Percentiles rank a stretch among this genome's conserved stretches.
These are phyloP conservation scores for Zaprionus bogoriensis DNA, from an alignment of 2,888 invertebrate genomes.

Conservation along the genomic window DNA sequence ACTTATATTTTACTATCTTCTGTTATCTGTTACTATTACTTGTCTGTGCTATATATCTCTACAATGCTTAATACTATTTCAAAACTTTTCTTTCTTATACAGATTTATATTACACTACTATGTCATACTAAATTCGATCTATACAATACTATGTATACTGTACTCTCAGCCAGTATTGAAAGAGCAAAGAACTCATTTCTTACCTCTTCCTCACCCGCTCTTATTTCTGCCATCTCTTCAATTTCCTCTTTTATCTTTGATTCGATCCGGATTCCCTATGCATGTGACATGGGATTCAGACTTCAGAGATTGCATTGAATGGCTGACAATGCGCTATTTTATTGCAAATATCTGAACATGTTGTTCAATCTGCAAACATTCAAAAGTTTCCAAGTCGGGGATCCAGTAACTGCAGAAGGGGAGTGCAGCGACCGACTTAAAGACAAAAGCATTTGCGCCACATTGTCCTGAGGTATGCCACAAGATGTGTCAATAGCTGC, in stretches of 20 bases:
- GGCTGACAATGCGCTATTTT: conserved; percentile 11
- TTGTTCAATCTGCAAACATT: conserved; percentile 1
- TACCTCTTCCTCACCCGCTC: neutral
- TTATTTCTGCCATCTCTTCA: neutral
- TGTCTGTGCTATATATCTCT: too few relatives aligned
- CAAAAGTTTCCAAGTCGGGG: conserved; percentile 11
- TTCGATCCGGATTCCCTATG: too few relatives aligned
- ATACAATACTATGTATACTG: too few relatives aligned
- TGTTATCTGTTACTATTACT: too few relatives aligned
- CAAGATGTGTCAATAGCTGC: conserved; percentile 48
- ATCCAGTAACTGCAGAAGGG: too few relatives aligned
- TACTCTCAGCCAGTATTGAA: too few relatives aligned
- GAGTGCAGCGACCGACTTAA: conserved; percentile 51
- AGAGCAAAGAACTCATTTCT: too few relatives aligned
- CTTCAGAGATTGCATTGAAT: conserved; percentile 6
- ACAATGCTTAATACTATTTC: too few relatives aligned
- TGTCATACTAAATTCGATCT: too few relatives aligned
- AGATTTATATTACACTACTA: too few relatives aligned
- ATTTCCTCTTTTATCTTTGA: neutral
- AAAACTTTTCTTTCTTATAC: too few relatives aligned
- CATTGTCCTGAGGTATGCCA: conserved; percentile 53
- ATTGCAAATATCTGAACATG: neutral
- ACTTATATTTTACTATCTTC: too few relatives aligned
- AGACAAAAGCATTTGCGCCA: conserved; percentile 60
- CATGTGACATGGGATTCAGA: conserved; percentile 1